Evolutionary conservation across 2,113 vertebrate genomes (phyloP).

Genomic region (Athene noctua): DNA sequence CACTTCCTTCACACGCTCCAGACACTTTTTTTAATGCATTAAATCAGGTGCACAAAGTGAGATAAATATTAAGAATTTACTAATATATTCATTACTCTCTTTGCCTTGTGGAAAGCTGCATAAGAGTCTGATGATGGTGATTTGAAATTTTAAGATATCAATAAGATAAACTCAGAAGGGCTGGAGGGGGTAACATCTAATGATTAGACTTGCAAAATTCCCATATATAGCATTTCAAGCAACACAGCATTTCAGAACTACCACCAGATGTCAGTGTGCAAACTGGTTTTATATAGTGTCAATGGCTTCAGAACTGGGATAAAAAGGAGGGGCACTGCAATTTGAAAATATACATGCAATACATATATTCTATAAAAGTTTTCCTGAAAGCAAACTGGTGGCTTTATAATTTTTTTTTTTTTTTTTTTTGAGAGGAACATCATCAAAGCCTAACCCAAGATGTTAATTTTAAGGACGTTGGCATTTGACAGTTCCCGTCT

Average conservation of each 20-base stretch:
- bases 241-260: constrained; percentile 5
- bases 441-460: not conserved
- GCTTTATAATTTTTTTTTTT: not conserved
- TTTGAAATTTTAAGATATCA: not conserved
- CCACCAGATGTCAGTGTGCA: constrained; percentile 77
- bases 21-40: not conserved
- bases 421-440: not conserved
- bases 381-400: not conserved
- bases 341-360: not conserved
- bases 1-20: not conserved
- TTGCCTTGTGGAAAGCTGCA: not conserved
- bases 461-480: not conserved
- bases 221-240: constrained; percentile 33
- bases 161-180: not conserved
- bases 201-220: not conserved
- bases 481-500: not conserved
- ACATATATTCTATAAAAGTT: not conserved
- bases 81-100: not conserved
- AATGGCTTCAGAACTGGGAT: not conserved
- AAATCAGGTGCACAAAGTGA: not conserved
- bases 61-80: not conserved
- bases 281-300: constrained; percentile 4
- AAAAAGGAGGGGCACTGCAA: not conserved
- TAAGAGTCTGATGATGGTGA: not conserved
- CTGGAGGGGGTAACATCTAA: not conserved